phyloP scores from a whole-genome alignment of 2,888 invertebrate genomes.

The Ernsta delagoae region DNA sequence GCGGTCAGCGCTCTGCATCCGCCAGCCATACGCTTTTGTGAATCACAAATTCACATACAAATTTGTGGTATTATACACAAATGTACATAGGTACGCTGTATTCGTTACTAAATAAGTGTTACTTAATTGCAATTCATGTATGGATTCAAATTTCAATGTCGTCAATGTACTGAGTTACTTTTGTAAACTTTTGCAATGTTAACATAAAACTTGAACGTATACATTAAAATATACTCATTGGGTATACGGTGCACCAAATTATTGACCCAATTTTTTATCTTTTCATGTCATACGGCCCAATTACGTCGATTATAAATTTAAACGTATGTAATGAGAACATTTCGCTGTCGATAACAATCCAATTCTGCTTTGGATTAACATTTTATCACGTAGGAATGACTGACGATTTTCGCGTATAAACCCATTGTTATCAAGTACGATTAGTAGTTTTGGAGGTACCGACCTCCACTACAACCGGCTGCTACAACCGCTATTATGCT shows the following conservation, averaged over 20 bases:
- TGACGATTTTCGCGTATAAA: not conserved
- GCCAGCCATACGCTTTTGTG: slow-evolving; percentile 10
- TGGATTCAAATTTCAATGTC: not conserved
- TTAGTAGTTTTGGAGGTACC: not conserved
- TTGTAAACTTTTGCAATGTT: not conserved
- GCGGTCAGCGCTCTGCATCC: slow-evolving; percentile 23
- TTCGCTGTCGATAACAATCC: slow-evolving; percentile 14
- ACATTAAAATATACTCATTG: not conserved
- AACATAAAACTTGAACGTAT: not conserved
- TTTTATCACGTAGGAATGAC: slow-evolving; percentile 11
- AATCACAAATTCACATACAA: not conserved
- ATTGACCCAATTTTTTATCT: slow-evolving; percentile 20
- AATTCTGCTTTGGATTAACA: slow-evolving; percentile 1
- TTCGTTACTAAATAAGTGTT: not conserved
- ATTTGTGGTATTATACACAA: no score
- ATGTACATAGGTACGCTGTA: not conserved
- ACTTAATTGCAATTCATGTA: not conserved
- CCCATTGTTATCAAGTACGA: not conserved
- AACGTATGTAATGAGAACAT: slow-evolving; percentile 10
- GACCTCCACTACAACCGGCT: no score
- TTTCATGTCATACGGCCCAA: slow-evolving; percentile 15
- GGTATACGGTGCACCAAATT: slow-evolving; percentile 1
- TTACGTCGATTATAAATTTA: slow-evolving; percentile 15
- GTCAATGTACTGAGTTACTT: not conserved
- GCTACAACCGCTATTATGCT: no score